Conservation (phyloP, 1,140 invertebrate genomes). For the Cylas formicarius region DNA sequence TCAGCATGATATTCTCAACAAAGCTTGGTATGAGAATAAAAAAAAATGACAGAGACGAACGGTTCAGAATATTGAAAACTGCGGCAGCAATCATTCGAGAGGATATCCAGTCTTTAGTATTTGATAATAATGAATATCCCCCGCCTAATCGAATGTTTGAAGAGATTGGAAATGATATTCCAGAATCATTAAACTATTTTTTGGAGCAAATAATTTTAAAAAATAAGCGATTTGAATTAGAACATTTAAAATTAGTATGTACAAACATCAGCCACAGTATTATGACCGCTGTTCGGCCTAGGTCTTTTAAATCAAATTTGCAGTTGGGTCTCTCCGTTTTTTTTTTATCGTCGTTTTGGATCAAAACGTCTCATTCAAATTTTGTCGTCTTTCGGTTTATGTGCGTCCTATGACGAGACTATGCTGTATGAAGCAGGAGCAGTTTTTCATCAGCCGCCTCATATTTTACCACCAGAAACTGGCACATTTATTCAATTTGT, state of each 20-base stretch:
- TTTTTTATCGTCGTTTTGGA: slow-evolving; percentile 36
- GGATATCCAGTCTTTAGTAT: slow-evolving; percentile 20
- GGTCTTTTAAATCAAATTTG: slow-evolving; percentile 37
- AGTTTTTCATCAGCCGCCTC: slow-evolving; percentile 36
- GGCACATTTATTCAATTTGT: slow-evolving; percentile 39
- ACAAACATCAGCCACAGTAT: slow-evolving; percentile 32
- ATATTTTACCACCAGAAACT: slow-evolving; percentile 36
- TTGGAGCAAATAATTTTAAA: slow-evolving; percentile 20
- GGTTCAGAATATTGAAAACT: slow-evolving; percentile 22
- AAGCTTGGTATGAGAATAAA: slow-evolving; percentile 19
- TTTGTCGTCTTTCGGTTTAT: slow-evolving; percentile 33
- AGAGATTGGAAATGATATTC: slow-evolving; percentile 32
- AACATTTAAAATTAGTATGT: slow-evolving; percentile 37
- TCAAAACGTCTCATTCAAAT: slow-evolving; percentile 32
- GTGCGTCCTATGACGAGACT: slow-evolving; percentile 37
- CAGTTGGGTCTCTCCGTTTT: slow-evolving; percentile 37
- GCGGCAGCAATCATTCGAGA: slow-evolving; percentile 15
- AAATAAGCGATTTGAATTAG: slow-evolving; percentile 29
- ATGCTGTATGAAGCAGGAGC: slow-evolving; percentile 36
- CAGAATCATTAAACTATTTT: slow-evolving; percentile 30
- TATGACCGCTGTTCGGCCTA: slow-evolving; percentile 39
- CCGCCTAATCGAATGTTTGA: slow-evolving; percentile 34
- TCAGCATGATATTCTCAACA: slow-evolving; percentile 15
- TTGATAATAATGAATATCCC: slow-evolving; percentile 34
- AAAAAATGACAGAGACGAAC: slow-evolving; percentile 26